Conservation (phyloP, 2,113 vertebrate genomes). For the Oryctolagus cuniculus region DNA sequence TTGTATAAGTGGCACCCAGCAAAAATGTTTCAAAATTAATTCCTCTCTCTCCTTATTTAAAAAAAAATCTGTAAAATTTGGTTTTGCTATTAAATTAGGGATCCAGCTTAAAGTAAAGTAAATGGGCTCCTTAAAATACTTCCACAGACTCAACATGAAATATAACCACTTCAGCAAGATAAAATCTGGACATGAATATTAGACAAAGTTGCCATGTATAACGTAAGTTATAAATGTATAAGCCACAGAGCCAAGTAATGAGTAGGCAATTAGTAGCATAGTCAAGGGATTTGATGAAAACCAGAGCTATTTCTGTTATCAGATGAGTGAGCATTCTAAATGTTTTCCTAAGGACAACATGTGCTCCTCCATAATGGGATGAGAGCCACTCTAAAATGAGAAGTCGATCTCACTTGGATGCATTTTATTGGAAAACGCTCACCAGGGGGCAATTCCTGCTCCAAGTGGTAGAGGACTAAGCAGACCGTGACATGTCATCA, state of each 20-base stretch:
- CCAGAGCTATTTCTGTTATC: slow-evolving; percentile 73
- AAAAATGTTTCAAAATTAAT: slow-evolving; percentile 35
- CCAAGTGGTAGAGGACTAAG: slow-evolving; percentile 69
- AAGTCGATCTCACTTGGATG: slow-evolving; percentile 80
- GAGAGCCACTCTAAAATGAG: slow-evolving; percentile 78
- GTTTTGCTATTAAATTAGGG: neutral
- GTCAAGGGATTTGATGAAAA: slow-evolving; percentile 72
- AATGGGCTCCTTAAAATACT: neutral
- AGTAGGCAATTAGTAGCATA: slow-evolving; percentile 51
- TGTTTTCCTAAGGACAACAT: slow-evolving; percentile 76
- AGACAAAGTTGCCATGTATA: neutral
- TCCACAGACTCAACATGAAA: slow-evolving; percentile 47
- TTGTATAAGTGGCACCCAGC: neutral
- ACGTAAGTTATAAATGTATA: slow-evolving; percentile 28
- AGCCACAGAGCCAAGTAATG: slow-evolving; percentile 49
- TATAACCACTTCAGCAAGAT: slow-evolving; percentile 38
- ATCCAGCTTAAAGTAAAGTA: slow-evolving; percentile 46
- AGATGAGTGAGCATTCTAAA: slow-evolving; percentile 68
- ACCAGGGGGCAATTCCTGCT: slow-evolving; percentile 70
- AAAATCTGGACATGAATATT: slow-evolving; percentile 7
- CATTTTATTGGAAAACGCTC: slow-evolving; percentile 81
- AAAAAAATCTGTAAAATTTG: slow-evolving; percentile 31
- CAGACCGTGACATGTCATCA: slow-evolving; percentile 85
- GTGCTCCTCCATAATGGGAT: slow-evolving; percentile 62
- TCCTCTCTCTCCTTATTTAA: neutral